Evolutionary conservation across 2,888 invertebrate species (phyloP).

Genomic region (Nomada flava): DNA sequence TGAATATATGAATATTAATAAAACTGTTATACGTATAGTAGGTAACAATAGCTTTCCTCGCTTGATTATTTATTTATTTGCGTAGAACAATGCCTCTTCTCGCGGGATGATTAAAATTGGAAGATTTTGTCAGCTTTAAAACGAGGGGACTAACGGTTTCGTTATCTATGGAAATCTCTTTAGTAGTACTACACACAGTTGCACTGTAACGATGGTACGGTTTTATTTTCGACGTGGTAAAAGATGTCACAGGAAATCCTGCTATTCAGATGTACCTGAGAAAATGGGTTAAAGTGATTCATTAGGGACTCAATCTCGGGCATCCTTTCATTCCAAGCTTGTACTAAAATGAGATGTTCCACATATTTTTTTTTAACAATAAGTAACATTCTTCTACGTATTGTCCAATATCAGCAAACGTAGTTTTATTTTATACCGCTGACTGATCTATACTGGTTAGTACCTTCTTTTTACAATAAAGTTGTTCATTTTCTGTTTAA

Average conservation of each 20-base stretch:
- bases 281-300: constrained; percentile 57
- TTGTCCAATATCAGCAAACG: not conserved
- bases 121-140: constrained; percentile 28
- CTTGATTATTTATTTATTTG: not conserved
- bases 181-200: constrained; percentile 23
- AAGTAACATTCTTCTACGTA: not conserved
- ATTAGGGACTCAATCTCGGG: constrained; percentile 33
- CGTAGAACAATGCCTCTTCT: not conserved
- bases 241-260: constrained; percentile 62
- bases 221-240: constrained; percentile 50
- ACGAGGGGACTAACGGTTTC: constrained; percentile 37
- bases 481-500: too few species aligned
- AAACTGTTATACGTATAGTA: too few species aligned
- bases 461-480: too few species aligned
- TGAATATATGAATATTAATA: too few species aligned
- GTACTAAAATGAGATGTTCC: not conserved
- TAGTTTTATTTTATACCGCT: too few species aligned
- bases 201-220: constrained; percentile 40
- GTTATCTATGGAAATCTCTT: constrained; percentile 45
- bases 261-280: constrained; percentile 41
- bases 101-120: constrained; percentile 3
- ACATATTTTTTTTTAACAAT: not conserved
- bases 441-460: too few species aligned
- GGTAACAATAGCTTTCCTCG: too few species aligned
- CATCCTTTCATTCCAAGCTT: constrained; percentile 17